Evolutionary conservation across 2,888 invertebrate species (phyloP).

Genomic region (Mythimna impura): DNA sequence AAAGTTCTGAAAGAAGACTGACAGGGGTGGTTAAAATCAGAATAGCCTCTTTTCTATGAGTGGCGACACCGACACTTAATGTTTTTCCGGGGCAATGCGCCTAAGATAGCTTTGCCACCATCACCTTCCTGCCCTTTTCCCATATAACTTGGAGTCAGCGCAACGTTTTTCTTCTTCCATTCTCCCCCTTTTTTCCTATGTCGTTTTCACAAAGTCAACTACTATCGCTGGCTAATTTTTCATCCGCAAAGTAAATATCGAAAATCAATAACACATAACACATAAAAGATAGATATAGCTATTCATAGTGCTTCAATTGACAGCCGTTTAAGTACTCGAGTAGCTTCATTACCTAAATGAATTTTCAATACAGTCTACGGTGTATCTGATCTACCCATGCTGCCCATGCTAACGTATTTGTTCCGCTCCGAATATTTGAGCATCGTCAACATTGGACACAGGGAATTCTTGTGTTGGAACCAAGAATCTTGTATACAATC

Average conservation of each 20-base stretch:
- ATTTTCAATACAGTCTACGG: conserved; percentile 8
- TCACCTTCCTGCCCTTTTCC: too few relatives aligned
- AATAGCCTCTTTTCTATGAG: not conserved
- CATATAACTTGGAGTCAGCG: not conserved
- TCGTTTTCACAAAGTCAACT: not conserved
- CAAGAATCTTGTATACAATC: too few relatives aligned
- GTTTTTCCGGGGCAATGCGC: not conserved
- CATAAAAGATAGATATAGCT: too few relatives aligned
- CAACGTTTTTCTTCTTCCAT: not conserved
- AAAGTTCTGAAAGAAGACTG: not conserved
- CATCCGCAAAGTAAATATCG: not conserved
- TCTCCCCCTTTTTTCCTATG: not conserved
- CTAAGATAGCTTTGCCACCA: too few relatives aligned
- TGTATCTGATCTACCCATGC: not conserved
- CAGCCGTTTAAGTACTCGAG: not conserved
- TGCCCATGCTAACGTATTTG: too few relatives aligned
- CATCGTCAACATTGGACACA: conserved; percentile 2
- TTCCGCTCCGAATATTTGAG: conserved; percentile 15
- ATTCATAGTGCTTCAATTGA: too few relatives aligned
- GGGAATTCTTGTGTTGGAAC: conserved; percentile 4
- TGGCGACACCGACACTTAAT: not conserved
- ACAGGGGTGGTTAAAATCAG: not conserved
- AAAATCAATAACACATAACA: too few relatives aligned
- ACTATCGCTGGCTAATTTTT: not conserved
- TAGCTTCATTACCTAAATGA: not conserved